Evolutionary conservation across 2,888 invertebrate species (phyloP), one percentile per base, ranked within the genome.

Genomic region (Dermolepida albohirtum): DNA sequence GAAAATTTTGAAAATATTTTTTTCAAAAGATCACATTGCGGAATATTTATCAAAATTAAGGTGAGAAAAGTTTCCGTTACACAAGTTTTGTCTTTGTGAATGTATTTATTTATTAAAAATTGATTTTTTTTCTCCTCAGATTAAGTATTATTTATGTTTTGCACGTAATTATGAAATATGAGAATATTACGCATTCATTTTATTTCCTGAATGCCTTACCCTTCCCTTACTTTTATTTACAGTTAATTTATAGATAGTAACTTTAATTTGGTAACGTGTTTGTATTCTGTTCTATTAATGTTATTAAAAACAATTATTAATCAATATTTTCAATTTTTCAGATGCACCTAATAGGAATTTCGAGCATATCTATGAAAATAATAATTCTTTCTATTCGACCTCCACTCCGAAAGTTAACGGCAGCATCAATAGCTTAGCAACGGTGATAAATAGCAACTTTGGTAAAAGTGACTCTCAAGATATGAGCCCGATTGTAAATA

Each of bases 381-480:
- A 83, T 71, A 82, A 83, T 70, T 80, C 79, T 17, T 79, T 81
- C 66, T 83, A 80, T 71, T 76, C 80, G 17, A 73, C 70, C 62
- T 85, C 72, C 83, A 88, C 57, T 80, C 86, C 79, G 82, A 87
- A 78, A 57, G 68, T 75, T 12, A 73, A 74, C 50, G 72, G 78
- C 0, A 79, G 80, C 54, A 79, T 79, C 4, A 80, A 47, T 16
- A 69, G 63, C 29, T 71, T 66, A 43, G 66, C 71, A 64, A 74
- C 69, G 22, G 59, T 49, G 49, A 70, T 68, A 12, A 74, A 86
- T 43, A 86, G 86, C 71, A 85, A 86, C 1, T 86, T 86, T 0
- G 85, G 86, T 72, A 85, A 86, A 70, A 85, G 86, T 66, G 84
- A 85, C 0, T 85, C 84, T 0, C 54, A 57, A 16, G 85, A 86